These are phyloP conservation scores for Geopemphigus sp. DNA, from an alignment of 1,140 invertebrate species.

Conservation along the genomic window DNA sequence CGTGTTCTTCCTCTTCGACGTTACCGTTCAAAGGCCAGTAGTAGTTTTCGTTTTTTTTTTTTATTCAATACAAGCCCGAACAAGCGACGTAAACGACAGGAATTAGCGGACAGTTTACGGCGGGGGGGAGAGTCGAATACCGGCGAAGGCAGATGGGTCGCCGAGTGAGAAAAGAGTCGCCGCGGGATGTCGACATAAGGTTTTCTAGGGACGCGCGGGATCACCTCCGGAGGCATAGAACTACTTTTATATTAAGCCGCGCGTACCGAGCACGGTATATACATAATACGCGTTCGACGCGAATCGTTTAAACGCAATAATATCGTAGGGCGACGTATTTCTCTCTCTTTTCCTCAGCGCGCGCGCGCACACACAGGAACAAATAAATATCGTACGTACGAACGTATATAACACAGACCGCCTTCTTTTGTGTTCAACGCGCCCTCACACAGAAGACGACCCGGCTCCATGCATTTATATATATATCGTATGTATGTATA, in stretches of 20 bases:
- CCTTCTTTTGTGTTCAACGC: background rate
- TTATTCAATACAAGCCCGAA: too few relatives aligned
- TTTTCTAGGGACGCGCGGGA: background rate
- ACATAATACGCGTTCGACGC: background rate
- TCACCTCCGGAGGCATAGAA: background rate
- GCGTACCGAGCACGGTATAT: background rate
- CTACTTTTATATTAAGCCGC: background rate
- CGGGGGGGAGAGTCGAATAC: too few relatives aligned
- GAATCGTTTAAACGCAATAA: conserved; percentile 31
- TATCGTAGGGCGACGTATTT: background rate
- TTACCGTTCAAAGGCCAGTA: too few relatives aligned
- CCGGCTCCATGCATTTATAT: too few relatives aligned
- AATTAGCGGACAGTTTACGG: conserved; percentile 7
- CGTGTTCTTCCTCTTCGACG: too few relatives aligned
- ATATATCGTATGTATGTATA: too few relatives aligned
- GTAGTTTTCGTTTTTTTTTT: too few relatives aligned
- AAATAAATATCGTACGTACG: background rate
- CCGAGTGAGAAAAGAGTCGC: background rate
- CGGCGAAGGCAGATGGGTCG: background rate
- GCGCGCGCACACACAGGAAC: background rate
- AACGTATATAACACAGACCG: background rate
- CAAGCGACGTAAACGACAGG: background rate
- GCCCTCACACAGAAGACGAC: too few relatives aligned
- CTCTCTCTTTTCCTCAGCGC: too few relatives aligned
- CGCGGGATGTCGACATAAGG: conserved; percentile 11